These are phyloP conservation scores for Idris sp. DNA, from an alignment of 1,140 invertebrate species.

Conservation along the genomic window DNA sequence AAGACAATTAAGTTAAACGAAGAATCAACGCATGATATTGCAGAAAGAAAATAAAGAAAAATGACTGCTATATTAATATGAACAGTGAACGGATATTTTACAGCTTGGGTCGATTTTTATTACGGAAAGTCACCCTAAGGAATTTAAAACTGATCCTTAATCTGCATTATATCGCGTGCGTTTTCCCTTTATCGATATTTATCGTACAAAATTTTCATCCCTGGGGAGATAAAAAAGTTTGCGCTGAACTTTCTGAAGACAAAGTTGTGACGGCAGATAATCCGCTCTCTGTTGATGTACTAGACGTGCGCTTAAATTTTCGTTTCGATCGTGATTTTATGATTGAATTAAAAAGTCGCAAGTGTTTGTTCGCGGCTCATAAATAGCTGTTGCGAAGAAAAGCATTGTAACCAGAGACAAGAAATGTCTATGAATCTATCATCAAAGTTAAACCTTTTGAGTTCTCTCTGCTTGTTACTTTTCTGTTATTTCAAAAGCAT, in stretches of 20 bases:
- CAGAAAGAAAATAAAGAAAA: too few species aligned
- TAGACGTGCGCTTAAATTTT: background rate
- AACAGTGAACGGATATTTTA: too few species aligned
- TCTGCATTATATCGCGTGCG: conserved; percentile 22
- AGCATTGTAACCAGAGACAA: too few species aligned
- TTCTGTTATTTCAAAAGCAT: conserved; percentile 40
- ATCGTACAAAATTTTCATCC: conserved; percentile 40
- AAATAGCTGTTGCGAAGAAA: too few species aligned
- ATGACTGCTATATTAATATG: too few species aligned
- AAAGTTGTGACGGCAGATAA: conserved; percentile 16
- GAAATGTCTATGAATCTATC: conserved; percentile 34
- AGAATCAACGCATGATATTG: too few species aligned
- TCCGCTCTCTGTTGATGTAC: background rate
- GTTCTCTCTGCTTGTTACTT: conserved; percentile 7
- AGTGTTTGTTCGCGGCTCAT: too few species aligned
- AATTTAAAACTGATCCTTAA: conserved; percentile 28
- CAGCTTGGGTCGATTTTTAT: conserved; percentile 39
- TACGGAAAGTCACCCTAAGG: background rate
- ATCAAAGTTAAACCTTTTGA: conserved; percentile 24
- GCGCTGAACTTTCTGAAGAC: background rate
- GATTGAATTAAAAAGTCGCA: conserved; percentile 2
- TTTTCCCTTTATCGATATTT: conserved; percentile 37
- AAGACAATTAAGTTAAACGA: too few species aligned
- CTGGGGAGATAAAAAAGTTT: conserved; percentile 6
- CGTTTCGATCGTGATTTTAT: background rate